A percentile compares a stretch with the other conserved stretches of the same genome.
phyloP scores from a whole-genome alignment of 1,140 invertebrate genomes.

The Drosophila virilis region DNA sequence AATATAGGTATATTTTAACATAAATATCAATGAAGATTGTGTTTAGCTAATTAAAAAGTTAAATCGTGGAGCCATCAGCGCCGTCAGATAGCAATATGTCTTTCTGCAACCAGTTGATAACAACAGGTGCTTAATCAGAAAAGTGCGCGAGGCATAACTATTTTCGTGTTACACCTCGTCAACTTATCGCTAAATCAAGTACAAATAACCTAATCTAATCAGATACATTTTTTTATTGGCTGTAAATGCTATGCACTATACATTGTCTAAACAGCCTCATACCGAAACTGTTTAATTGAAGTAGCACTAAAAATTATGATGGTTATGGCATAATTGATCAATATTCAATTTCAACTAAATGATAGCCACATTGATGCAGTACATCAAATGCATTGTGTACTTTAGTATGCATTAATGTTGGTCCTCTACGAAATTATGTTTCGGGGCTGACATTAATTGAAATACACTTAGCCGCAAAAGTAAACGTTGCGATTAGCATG shows the following conservation, averaged over 20 bases:
- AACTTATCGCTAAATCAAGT: background rate
- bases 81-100: background rate
- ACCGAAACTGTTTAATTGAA: background rate
- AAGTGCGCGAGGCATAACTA: background rate
- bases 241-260: background rate
- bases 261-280: background rate
- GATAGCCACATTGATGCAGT: slow-evolving; percentile 16
- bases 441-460: slow-evolving; percentile 44
- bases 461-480: slow-evolving; percentile 54
- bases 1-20: too few relatives aligned
- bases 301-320: background rate
- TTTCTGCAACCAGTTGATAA: background rate
- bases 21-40: too few relatives aligned
- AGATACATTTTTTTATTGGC: background rate
- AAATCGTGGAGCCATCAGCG: background rate
- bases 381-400: background rate
- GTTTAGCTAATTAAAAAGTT: too few relatives aligned
- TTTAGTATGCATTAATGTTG: slow-evolving; percentile 26
- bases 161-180: slow-evolving; percentile 10
- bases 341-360: slow-evolving; percentile 6
- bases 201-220: slow-evolving; percentile 24
- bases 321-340: background rate
- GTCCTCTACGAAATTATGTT: slow-evolving; percentile 15
- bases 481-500: slow-evolving; percentile 34
- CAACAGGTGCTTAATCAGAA: background rate